Percentiles rank a stretch among this genome's conserved stretches.
phyloP scores from a whole-genome alignment of 2,888 invertebrate genomes.

The Noctua fimbriata region DNA sequence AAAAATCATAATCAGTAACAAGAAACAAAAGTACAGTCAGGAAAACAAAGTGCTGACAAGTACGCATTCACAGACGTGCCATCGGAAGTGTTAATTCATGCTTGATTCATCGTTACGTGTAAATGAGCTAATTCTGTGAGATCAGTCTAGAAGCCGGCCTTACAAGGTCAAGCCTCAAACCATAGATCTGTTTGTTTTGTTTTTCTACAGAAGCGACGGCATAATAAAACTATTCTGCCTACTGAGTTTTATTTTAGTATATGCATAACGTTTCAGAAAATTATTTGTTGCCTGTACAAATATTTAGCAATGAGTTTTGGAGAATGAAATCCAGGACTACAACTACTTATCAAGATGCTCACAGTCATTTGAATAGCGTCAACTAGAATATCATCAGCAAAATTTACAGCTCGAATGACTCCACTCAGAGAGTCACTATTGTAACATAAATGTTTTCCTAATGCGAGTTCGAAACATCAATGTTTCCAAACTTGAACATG shows the following conservation, averaged over 20 bases:
- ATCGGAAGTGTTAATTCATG: conserved; percentile 61
- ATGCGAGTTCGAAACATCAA: conserved; percentile 18
- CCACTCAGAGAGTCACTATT: not conserved
- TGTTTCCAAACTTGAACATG: conserved; percentile 59
- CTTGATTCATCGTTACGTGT: conserved; percentile 66
- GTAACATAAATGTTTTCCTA: conserved; percentile 40
- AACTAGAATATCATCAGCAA: not conserved
- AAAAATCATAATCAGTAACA: conserved; percentile 1
- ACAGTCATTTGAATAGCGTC: not conserved
- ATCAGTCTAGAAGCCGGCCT: conserved; percentile 85
- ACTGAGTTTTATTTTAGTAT: not conserved
- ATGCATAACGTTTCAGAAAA: not conserved
- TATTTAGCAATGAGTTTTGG: not conserved
- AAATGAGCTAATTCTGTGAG: conserved; percentile 68
- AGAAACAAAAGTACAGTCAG: conserved; percentile 10
- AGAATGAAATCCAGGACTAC: not conserved
- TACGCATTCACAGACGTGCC: conserved; percentile 38
- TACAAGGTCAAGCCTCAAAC: conserved; percentile 81
- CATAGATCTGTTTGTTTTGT: conserved; percentile 70
- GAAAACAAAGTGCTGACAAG: conserved; percentile 22
- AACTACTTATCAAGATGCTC: too few relatives aligned
- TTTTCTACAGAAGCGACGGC: conserved; percentile 55
- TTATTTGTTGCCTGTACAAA: not conserved
- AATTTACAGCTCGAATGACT: not conserved
- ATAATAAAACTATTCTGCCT: conserved; percentile 49